Conservation (phyloP, 2,888 invertebrate species). For the Drosophila mettleri region DNA sequence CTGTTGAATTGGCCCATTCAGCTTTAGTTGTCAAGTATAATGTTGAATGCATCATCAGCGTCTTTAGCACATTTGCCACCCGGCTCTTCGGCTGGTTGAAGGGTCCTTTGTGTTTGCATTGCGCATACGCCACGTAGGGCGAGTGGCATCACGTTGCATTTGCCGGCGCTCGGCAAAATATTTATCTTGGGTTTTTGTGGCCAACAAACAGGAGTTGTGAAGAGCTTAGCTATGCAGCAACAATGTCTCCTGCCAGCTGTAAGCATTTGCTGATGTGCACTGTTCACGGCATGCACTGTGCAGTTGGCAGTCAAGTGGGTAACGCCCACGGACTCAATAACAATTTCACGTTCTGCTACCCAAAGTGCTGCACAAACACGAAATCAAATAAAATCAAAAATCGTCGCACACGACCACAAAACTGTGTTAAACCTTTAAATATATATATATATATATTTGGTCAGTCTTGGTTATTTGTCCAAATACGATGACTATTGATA, state of each 20-base stretch:
- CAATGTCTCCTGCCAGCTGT: conserved; percentile 33
- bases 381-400: conserved; percentile 62
- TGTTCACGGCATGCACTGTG: conserved; percentile 43
- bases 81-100: background rate
- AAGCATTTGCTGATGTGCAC: conserved; percentile 23
- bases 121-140: conserved; percentile 55
- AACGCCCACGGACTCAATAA: conserved; percentile 54
- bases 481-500: conserved; percentile 34
- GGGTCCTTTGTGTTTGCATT: conserved; percentile 41
- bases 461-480: conserved; percentile 2
- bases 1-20: conserved; percentile 35
- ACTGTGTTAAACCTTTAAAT: conserved; percentile 20
- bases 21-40: conserved; percentile 32
- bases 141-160: conserved; percentile 36
- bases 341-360: conserved; percentile 57
- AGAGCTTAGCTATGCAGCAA: conserved; percentile 42
- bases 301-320: conserved; percentile 28
- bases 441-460: conserved; percentile 10
- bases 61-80: conserved; percentile 35
- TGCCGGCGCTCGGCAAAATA: conserved; percentile 44
- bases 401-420: conserved; percentile 32
- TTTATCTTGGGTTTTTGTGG: conserved; percentile 52
- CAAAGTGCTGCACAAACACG: conserved; percentile 64
- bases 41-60: conserved; percentile 51
- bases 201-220: conserved; percentile 33